phyloP scores from a whole-genome alignment of 2,797 vertebrate genomes.

The Ataeniobius toweri region DNA sequence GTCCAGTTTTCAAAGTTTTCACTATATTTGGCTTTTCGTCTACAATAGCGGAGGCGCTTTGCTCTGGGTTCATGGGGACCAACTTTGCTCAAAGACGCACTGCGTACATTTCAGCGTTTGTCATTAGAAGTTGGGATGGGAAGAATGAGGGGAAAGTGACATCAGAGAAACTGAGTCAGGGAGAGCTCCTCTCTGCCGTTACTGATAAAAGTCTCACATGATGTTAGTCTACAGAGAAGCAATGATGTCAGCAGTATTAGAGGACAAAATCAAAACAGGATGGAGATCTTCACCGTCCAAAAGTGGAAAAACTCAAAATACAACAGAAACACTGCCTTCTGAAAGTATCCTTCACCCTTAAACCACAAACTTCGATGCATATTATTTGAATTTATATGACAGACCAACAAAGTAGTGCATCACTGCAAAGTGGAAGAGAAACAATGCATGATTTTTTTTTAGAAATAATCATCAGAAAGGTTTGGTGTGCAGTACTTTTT shows the following conservation, averaged over 20 bases:
- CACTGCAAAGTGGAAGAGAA: background rate
- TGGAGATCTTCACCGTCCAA: background rate
- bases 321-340: background rate
- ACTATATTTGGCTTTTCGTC: accelerated
- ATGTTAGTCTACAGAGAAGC: conserved; percentile 8
- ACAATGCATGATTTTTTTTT: background rate
- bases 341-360: background rate
- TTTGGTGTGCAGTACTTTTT: background rate
- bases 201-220: conserved; percentile 45
- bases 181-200: conserved; percentile 63
- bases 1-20: background rate
- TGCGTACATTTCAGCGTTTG: conserved; percentile 53
- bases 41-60: background rate
- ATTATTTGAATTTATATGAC: background rate
- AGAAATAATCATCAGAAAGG: background rate
- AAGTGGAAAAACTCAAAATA: too few relatives aligned
- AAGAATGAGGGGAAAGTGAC: conserved; percentile 50
- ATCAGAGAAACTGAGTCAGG: conserved; percentile 56
- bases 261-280: background rate
- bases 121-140: conserved; percentile 10
- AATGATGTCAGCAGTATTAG: background rate
- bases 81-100: conserved; percentile 53
- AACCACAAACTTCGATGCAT: background rate
- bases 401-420: background rate
- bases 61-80: background rate